These are phyloP conservation scores for Physella acuta DNA, from an alignment of 1,140 invertebrate genomes.

Conservation along the genomic window DNA sequence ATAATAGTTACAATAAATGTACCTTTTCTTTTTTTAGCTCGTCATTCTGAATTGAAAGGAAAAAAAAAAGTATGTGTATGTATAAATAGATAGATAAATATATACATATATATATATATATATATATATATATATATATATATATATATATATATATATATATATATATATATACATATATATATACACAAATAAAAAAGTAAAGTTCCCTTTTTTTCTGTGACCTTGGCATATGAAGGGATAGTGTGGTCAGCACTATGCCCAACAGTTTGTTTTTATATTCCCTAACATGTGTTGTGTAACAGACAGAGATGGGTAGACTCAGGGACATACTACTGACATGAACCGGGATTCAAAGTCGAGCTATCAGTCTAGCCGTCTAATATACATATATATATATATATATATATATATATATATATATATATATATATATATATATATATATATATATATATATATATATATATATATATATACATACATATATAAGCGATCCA, in stretches of 20 bases:
- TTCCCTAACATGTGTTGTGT: background rate
- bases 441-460: conserved; percentile 5
- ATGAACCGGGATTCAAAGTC: background rate
- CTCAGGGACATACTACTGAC: too few relatives aligned
- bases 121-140: conserved; percentile 5
- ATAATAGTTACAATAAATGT: background rate
- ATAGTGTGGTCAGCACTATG: too few relatives aligned
- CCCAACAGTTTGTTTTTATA: background rate
- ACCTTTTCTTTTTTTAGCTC: too few relatives aligned
- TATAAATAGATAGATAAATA: too few relatives aligned
- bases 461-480: conserved; percentile 5
- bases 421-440: conserved; percentile 5
- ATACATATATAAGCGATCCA: background rate
- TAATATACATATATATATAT: background rate
- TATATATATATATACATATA: conserved; percentile 8
- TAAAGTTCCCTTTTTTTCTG: background rate
- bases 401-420: conserved; percentile 5
- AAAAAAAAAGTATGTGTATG: background rate
- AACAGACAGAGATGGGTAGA: too few relatives aligned
- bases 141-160: conserved; percentile 12
- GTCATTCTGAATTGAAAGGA: background rate
- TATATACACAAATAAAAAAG: conserved; percentile 1
- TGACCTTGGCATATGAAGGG: too few relatives aligned
- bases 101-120: too few relatives aligned
- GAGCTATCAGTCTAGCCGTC: background rate